Conservation (phyloP, 2,888 invertebrate species). For the Labia minor region DNA sequence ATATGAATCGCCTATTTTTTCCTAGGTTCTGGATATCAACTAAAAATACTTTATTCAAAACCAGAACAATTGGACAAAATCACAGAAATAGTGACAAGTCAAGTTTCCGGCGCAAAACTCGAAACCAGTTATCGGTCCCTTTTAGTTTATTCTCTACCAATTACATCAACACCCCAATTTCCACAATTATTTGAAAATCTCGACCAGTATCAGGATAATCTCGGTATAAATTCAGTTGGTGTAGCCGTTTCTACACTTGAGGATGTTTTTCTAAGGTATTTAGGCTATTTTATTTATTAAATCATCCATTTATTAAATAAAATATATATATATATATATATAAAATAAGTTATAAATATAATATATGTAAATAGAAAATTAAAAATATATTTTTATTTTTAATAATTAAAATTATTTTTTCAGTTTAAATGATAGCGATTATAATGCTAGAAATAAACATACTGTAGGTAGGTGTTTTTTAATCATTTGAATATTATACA, state of each 20-base stretch:
- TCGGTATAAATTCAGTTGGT: constrained; percentile 68
- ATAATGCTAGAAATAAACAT: too few relatives aligned
- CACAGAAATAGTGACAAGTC: constrained; percentile 33
- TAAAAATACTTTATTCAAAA: constrained; percentile 45
- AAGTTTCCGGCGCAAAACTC: constrained; percentile 38
- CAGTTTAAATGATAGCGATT: too few relatives aligned
- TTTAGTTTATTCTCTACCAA: constrained; percentile 45
- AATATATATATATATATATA: too few relatives aligned
- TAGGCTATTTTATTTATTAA: too few relatives aligned
- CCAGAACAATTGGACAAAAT: constrained; percentile 32
- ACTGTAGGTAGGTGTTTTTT: too few relatives aligned
- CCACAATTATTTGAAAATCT: constrained; percentile 50
- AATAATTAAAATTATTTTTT: too few relatives aligned
- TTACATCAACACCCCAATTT: constrained; percentile 45
- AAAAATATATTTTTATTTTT: too few relatives aligned
- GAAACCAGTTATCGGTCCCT: constrained; percentile 37
- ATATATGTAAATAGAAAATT: too few relatives aligned
- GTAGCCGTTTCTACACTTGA: constrained; percentile 83
- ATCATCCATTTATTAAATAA: too few relatives aligned
- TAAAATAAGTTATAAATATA: too few relatives aligned
- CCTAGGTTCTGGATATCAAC: constrained; percentile 59
- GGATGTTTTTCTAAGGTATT: constrained; percentile 82
- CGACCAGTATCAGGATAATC: constrained; percentile 44
- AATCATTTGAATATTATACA: too few relatives aligned
- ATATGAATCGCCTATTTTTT: too few relatives aligned